phyloP scores from a whole-genome alignment of 2,113 vertebrate genomes.

The Camarhynchus parvulus region DNA sequence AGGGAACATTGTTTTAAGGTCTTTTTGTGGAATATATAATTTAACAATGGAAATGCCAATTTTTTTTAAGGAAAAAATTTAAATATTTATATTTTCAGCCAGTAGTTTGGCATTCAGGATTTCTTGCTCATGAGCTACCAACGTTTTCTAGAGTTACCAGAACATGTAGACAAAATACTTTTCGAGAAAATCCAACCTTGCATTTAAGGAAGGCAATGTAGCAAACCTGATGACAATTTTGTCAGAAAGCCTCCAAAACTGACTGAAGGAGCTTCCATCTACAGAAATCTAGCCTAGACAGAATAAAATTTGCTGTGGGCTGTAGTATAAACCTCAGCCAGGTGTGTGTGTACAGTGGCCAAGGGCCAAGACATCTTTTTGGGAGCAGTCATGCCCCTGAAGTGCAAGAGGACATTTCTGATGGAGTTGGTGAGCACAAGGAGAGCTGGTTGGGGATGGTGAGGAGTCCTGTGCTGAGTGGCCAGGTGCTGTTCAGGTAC shows the following conservation, averaged over 20 bases:
- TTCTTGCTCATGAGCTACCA: not conserved
- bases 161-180: not conserved
- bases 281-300: not conserved
- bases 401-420: not conserved
- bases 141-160: not conserved
- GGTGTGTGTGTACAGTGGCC: rapidly evolving
- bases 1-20: not conserved
- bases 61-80: not conserved
- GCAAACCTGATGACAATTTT: not conserved
- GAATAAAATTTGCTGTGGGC: not conserved
- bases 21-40: not conserved
- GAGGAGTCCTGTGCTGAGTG: not conserved
- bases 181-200: not conserved
- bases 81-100: not conserved
- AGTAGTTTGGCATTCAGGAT: not conserved
- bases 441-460: not conserved
- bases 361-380: not conserved
- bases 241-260: not conserved
- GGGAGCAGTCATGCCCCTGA: not conserved
- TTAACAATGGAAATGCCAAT: not conserved
- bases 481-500: not conserved
- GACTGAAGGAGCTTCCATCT: not conserved
- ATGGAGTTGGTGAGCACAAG: not conserved
- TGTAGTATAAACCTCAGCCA: not conserved
- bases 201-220: not conserved